Percentiles rank a stretch among this genome's conserved stretches.
Conservation (phyloP, 92 coral and sea anemone genomes). For the Micromussa lordhowensis region DNA sequence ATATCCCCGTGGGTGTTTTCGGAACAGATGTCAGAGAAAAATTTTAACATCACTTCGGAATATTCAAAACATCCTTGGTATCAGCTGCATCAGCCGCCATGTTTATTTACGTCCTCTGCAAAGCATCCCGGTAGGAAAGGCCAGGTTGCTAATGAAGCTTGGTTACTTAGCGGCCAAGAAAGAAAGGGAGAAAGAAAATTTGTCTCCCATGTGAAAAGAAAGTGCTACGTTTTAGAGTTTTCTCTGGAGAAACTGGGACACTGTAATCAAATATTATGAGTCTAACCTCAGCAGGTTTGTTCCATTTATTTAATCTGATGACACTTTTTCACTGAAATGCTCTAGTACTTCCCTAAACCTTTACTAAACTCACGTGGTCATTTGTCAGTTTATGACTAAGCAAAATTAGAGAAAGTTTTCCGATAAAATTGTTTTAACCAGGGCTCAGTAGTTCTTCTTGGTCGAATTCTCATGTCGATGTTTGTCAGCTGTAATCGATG, state of each 20-base stretch:
- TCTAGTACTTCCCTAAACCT: not conserved
- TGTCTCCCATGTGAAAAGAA: constrained; percentile 22
- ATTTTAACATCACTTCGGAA: not conserved
- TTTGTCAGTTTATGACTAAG: constrained; percentile 62
- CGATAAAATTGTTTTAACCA: not conserved
- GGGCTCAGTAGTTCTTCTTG: not conserved
- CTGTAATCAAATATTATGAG: constrained; percentile 40
- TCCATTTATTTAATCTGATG: not conserved
- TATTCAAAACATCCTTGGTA: constrained; percentile 23
- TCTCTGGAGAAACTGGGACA: not conserved
- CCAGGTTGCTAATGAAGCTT: constrained; percentile 12
- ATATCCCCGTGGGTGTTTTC: not conserved
- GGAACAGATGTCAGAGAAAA: constrained; percentile 29
- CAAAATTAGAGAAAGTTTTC: constrained; percentile 19
- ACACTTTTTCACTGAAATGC: not conserved
- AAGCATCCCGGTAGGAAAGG: constrained; percentile 13
- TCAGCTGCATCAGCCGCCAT: constrained; percentile 50
- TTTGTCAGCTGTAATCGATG: not conserved
- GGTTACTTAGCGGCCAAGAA: constrained; percentile 8
- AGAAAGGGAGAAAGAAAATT: not conserved
- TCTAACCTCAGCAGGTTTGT: constrained; percentile 80
- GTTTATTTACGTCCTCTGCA: constrained; percentile 9
- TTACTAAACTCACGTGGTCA: not conserved
- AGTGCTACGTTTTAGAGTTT: not conserved
- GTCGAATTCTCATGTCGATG: not conserved